Base-by-base conservation (phyloP, 2,797 vertebrate genomes). In the Sandelia bainsii region DNA sequence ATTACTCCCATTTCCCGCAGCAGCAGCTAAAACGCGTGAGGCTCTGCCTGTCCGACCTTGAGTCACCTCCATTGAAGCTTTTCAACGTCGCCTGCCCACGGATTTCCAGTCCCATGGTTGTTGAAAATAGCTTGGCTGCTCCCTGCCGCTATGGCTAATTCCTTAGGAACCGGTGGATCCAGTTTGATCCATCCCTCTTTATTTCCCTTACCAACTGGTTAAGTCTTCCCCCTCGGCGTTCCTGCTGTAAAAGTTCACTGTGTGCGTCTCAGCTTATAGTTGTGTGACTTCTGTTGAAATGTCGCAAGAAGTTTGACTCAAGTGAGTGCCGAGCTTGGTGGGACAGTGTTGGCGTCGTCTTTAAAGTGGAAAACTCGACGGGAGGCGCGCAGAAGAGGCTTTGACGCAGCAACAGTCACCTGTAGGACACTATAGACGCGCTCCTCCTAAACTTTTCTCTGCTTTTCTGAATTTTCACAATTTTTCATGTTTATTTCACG, bases 121-220 rank as follows among this genome's bases (percentile, higher is more conserved):
- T 90, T 86, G 80, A 89, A 89, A 83, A 90, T 85, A 91, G 89
- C 87, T 77, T 74, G 90, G 91, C 93, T 93, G 93, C 93, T 91
- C 91, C 90, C 91, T 90, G 90, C 84, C 92, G 84, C 89, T 93
- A 91, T 93, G 93, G 93, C 91, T 95, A 94, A 96, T 96, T 97
- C 94, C 93, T 93, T 94, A 96, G 95, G 95, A 98, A 98, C 97
- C 97, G 97, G 98, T 98, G 97, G 95, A 97, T 99, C 97, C 97
- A 98, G 97, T 98, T 98, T 96, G 94, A 92, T 92, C 93, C 93
- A 95, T 95, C 94, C 94, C 92, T 94, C 95, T 94, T 93, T 95
- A 79, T 86, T 92, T 93, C 92, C 73, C 74, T 84, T 11, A 69
- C 76, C 79, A 94, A 94, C 95, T 93, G 95, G 95, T 95, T 91